Conservation (phyloP, 2,888 invertebrate species). For the Lathronympha strigana region DNA sequence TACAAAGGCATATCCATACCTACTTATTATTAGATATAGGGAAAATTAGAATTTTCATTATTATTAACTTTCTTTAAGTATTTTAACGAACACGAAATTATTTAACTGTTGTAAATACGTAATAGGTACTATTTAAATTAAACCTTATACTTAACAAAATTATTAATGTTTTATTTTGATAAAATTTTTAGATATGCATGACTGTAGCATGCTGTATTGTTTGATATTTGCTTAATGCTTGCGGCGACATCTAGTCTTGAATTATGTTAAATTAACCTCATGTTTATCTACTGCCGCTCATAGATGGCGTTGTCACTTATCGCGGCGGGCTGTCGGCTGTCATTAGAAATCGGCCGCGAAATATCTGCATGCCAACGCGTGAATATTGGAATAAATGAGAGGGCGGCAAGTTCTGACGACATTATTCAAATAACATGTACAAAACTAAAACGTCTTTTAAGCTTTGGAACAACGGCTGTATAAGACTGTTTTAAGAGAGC, state of each 20-base stretch:
- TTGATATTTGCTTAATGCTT: background rate
- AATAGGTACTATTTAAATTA: no score
- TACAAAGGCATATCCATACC: no score
- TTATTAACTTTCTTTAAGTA: no score
- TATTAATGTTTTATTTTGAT: no score
- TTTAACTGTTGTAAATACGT: no score
- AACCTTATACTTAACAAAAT: no score
- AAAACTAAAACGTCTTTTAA: constrained; percentile 21
- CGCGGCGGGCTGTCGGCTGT: constrained; percentile 51
- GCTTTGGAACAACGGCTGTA: background rate
- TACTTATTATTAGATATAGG: no score
- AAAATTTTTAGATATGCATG: no score
- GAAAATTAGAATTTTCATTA: no score
- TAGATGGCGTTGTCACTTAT: constrained; percentile 25
- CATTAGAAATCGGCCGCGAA: constrained; percentile 55
- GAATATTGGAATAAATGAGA: constrained; percentile 59
- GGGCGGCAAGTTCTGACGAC: constrained; percentile 55
- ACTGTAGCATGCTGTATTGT: background rate
- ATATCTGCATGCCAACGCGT: constrained; percentile 56
- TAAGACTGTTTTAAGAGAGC: constrained; percentile 5
- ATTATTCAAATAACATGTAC: constrained; percentile 41
- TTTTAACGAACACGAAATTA: no score
- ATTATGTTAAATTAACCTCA: constrained; percentile 16
- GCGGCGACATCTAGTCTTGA: constrained; percentile 19
- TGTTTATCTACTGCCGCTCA: constrained; percentile 27